Conservation (phyloP, 2,113 vertebrate species). For the Sceloporus tristichus region DNA sequence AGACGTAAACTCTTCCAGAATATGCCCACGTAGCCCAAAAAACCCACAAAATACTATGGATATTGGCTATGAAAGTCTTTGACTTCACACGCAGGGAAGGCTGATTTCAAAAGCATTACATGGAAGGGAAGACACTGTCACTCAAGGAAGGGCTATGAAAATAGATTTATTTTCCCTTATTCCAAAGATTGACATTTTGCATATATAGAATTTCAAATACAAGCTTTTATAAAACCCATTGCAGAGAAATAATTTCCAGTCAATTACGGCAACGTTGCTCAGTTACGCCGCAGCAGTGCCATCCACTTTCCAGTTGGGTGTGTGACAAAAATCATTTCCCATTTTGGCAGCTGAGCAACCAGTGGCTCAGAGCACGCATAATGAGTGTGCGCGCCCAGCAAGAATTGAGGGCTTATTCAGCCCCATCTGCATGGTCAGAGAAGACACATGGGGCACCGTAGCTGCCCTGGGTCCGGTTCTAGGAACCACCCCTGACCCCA, state of each 20-base stretch:
- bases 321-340: not conserved
- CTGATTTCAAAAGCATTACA: too few species aligned
- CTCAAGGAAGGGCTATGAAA: slow-evolving; percentile 2
- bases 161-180: slow-evolving; percentile 30
- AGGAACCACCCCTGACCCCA: too few species aligned
- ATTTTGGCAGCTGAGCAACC: not conserved
- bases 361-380: not conserved
- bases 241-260: slow-evolving; percentile 1
- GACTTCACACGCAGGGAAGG: too few species aligned
- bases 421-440: not conserved
- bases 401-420: not conserved
- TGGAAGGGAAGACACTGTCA: too few species aligned
- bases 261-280: not conserved
- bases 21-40: too few species aligned
- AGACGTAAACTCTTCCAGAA: too few species aligned
- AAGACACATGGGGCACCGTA: too few species aligned
- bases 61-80: too few species aligned
- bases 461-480: too few species aligned
- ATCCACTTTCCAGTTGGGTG: not conserved
- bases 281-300: too few species aligned
- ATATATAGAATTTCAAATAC: not conserved
- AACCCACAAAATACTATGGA: too few species aligned
- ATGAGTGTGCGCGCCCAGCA: too few species aligned
- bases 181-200: slow-evolving; percentile 11
- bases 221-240: not conserved